Percentiles rank a stretch among this genome's conserved stretches.
Evolutionary conservation across 2,113 vertebrate genomes (phyloP).

Genomic region (Tyrannus savana): DNA sequence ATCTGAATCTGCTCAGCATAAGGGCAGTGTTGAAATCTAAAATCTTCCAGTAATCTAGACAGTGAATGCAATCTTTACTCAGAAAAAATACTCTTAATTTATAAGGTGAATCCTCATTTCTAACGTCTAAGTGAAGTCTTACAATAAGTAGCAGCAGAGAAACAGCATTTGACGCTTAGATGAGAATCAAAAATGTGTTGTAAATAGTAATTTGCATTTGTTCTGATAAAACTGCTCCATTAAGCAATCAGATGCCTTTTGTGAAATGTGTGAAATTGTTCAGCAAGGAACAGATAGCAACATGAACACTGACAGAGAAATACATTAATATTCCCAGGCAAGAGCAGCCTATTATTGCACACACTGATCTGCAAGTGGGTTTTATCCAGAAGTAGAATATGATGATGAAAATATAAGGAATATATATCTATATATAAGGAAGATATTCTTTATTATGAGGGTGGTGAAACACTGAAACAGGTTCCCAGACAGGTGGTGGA

Average conservation of each 20-base stretch:
- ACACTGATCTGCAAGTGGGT: neutral
- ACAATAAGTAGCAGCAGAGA: neutral
- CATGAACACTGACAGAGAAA: neutral
- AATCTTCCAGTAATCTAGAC: neutral
- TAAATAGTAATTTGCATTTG: slow-evolving; percentile 18
- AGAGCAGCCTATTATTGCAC: neutral
- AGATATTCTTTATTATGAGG: neutral
- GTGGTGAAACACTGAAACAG: neutral
- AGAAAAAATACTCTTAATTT: neutral
- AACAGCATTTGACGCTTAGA: neutral
- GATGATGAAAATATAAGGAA: neutral
- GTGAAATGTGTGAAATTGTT: neutral
- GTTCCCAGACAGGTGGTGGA: neutral
- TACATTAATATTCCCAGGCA: neutral
- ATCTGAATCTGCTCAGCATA: neutral
- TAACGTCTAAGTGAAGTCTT: neutral
- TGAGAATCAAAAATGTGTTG: neutral
- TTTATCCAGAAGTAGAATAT: neutral
- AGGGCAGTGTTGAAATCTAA: neutral
- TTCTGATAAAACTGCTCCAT: neutral
- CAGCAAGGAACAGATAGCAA: neutral
- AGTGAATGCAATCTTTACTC: neutral
- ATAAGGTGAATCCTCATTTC: neutral
- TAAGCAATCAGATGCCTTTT: neutral
- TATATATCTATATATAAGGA: too few species aligned